These are phyloP conservation scores for Dreissena polymorpha DNA, from an alignment of 1,140 invertebrate species.

Conservation along the genomic window DNA sequence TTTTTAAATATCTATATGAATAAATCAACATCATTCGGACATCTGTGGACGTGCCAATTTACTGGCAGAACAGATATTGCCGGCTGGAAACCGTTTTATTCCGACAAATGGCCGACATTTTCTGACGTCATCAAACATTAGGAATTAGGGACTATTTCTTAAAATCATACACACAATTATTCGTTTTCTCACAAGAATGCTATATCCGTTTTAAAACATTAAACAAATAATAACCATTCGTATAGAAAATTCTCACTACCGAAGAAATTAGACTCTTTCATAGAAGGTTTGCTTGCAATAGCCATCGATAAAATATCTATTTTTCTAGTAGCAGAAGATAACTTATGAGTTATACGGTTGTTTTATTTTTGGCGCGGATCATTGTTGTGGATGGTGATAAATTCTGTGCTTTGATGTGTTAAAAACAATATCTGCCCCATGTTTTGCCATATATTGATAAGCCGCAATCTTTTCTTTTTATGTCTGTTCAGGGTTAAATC, in stretches of 20 bases:
- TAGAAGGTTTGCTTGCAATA: background rate
- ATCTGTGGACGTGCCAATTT: too few relatives aligned
- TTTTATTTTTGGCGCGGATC: conserved; percentile 73
- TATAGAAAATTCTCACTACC: background rate
- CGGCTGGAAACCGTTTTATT: too few relatives aligned
- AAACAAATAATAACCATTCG: background rate
- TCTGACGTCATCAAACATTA: conserved; percentile 50
- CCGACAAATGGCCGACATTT: conserved; percentile 29
- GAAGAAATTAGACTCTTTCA: background rate
- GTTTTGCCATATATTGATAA: too few relatives aligned
- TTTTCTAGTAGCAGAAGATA: background rate
- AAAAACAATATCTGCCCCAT: too few relatives aligned
- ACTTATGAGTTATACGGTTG: conserved; percentile 61
- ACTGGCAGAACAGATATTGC: too few relatives aligned
- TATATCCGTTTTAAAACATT: background rate
- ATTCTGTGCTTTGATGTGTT: too few relatives aligned
- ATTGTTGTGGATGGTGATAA: conserved; percentile 61
- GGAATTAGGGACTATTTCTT: conserved; percentile 54
- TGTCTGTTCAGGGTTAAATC: too few relatives aligned
- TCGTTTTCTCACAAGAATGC: background rate
- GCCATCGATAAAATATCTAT: background rate
- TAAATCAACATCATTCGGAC: too few relatives aligned
- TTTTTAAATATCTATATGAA: too few relatives aligned
- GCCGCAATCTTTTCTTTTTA: too few relatives aligned
- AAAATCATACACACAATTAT: conserved; percentile 28